Evolutionary conservation across 2,888 invertebrate species (phyloP).

Genomic region (Xylophagus ater): DNA sequence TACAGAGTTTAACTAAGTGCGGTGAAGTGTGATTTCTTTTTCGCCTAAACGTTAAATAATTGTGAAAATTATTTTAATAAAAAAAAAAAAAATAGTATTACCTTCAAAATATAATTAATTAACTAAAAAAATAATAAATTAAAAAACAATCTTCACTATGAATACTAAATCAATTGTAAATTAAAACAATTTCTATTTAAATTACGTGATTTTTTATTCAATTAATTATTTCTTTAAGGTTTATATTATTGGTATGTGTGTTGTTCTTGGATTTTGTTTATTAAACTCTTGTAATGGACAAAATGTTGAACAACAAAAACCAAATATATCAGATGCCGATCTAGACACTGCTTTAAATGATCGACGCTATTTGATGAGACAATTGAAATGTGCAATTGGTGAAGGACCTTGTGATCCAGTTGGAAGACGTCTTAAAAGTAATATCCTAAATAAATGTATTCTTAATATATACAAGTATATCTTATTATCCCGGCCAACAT

Average conservation of each 20-base stretch:
- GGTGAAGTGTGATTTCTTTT: too few relatives aligned
- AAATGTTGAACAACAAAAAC: too few relatives aligned
- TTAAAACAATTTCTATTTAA: neutral
- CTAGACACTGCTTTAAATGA: conserved; percentile 57
- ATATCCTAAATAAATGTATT: too few relatives aligned
- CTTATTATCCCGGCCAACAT: too few relatives aligned
- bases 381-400: conserved; percentile 61
- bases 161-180: neutral
- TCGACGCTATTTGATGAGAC: conserved; percentile 56
- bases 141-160: neutral
- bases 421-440: conserved; percentile 61
- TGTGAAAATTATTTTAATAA: too few relatives aligned
- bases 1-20: too few relatives aligned
- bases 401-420: conserved; percentile 65
- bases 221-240: conserved; percentile 1
- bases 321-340: conserved; percentile 54
- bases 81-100: too few relatives aligned
- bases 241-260: neutral
- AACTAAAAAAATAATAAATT: too few relatives aligned
- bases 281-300: too few relatives aligned
- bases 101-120: too few relatives aligned
- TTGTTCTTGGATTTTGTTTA: conserved; percentile 2
- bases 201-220: neutral
- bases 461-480: too few relatives aligned
- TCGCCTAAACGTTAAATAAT: too few relatives aligned